These are phyloP conservation scores for Colletes gigas DNA, from an alignment of 1,140 invertebrate genomes.

Conservation along the genomic window DNA sequence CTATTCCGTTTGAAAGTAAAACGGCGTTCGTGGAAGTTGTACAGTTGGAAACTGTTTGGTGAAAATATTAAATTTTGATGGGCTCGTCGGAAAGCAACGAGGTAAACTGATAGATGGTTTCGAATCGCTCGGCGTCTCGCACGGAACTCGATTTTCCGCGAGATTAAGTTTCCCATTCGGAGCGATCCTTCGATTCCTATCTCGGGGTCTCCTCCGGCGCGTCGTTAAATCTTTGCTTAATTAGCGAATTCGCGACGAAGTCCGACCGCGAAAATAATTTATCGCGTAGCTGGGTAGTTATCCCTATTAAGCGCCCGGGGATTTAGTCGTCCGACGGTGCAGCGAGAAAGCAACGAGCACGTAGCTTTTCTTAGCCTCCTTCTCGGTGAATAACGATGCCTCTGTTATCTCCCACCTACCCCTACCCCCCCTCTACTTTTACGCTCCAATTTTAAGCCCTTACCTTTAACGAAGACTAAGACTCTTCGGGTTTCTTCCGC, in stretches of 20 bases:
- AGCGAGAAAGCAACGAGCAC: slow-evolving; percentile 8
- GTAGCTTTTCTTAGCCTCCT: slow-evolving; percentile 36
- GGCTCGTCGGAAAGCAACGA: too few species aligned
- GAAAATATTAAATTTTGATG: too few species aligned
- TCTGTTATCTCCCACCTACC: slow-evolving; percentile 29
- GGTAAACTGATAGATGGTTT: too few species aligned
- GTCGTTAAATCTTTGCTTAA: slow-evolving; percentile 45
- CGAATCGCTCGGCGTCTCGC: too few species aligned
- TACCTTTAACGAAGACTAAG: slow-evolving; percentile 61
- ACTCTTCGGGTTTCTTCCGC: slow-evolving; percentile 46
- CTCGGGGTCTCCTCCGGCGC: slow-evolving; percentile 2
- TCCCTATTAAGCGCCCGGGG: slow-evolving; percentile 42
- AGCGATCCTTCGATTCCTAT: neutral
- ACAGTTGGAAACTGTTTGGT: too few species aligned
- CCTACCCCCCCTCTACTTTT: slow-evolving; percentile 1
- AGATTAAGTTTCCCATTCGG: neutral
- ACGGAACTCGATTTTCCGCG: neutral
- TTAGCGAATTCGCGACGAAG: slow-evolving; percentile 46
- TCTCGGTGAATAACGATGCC: slow-evolving; percentile 45
- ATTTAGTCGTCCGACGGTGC: slow-evolving; percentile 43
- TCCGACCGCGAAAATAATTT: slow-evolving; percentile 59
- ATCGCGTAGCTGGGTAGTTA: slow-evolving; percentile 48
- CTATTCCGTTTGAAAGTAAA: too few species aligned
- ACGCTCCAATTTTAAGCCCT: slow-evolving; percentile 18
- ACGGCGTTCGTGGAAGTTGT: too few species aligned